Percentiles rank a stretch among this genome's conserved stretches.
Conservation (phyloP, 2,113 vertebrate species). For the Platichthys stellatus region DNA sequence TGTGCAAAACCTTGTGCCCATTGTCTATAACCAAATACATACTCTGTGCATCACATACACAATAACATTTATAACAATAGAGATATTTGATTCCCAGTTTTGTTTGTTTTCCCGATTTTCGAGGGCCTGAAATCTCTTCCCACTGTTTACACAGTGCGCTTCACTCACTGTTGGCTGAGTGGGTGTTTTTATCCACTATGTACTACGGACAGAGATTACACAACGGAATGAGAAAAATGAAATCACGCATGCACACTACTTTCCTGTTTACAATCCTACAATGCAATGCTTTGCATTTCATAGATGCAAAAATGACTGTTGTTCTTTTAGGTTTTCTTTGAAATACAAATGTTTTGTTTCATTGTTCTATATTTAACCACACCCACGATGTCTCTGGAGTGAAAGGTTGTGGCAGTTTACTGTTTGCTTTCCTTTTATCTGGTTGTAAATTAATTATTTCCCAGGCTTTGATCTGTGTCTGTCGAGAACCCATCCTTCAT, state of each 20-base stretch:
- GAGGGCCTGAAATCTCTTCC: neutral
- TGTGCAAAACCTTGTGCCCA: too few species aligned
- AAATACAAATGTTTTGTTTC: neutral
- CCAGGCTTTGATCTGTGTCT: neutral
- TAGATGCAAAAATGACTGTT: too few species aligned
- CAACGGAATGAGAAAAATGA: neutral
- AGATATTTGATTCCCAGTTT: too few species aligned
- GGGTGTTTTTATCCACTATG: neutral
- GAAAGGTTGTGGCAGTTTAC: neutral
- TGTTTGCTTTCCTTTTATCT: slow-evolving; percentile 2
- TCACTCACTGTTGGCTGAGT: neutral
- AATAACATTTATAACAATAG: too few species aligned
- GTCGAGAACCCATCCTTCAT: neutral
- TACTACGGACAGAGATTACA: neutral
- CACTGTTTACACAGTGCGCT: neutral
- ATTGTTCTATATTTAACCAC: neutral
- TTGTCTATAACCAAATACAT: too few species aligned
- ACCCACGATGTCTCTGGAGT: neutral
- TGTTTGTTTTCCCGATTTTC: too few species aligned
- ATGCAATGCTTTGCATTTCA: neutral
- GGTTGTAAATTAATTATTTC: neutral
- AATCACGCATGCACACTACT: neutral
- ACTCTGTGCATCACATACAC: too few species aligned
- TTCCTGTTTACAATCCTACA: neutral
- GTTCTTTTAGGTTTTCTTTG: neutral